Conservation (phyloP, 2,797 vertebrate genomes). For the Falco peregrinus region DNA sequence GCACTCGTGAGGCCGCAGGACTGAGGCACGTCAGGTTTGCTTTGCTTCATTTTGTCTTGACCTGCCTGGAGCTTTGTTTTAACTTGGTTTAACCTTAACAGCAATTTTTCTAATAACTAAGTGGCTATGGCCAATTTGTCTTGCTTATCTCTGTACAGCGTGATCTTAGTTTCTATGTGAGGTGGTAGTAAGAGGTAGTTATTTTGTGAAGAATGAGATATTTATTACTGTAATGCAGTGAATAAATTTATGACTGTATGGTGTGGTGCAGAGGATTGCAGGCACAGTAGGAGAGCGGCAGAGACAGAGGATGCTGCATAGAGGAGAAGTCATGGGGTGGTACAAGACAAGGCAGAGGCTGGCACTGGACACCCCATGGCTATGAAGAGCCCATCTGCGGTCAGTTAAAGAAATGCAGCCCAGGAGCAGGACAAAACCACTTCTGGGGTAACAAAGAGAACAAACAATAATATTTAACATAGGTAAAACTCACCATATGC, state of each 20-base stretch:
- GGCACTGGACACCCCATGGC: accelerated
- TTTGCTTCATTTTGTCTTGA: background rate
- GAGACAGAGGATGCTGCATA: background rate
- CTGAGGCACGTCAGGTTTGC: background rate
- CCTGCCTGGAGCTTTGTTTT: background rate
- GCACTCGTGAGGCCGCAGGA: background rate
- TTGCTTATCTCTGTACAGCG: background rate
- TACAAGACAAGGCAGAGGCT: accelerated
- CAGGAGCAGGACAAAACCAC: background rate
- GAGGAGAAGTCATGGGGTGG: background rate
- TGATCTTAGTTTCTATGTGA: background rate
- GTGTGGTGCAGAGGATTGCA: background rate
- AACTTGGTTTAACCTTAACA: background rate
- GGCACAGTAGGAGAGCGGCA: accelerated
- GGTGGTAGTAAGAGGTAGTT: background rate
- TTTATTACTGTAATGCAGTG: background rate
- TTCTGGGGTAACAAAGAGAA: background rate
- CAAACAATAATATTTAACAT: background rate
- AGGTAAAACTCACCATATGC: background rate
- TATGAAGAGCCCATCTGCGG: accelerated
- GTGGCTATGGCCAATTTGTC: background rate
- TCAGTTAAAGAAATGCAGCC: background rate
- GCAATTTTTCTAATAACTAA: background rate
- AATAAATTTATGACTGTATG: background rate
- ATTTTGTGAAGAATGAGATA: background rate